Evolutionary conservation across 2,888 invertebrate species (phyloP).

Genomic region (Artemia sp.): DNA sequence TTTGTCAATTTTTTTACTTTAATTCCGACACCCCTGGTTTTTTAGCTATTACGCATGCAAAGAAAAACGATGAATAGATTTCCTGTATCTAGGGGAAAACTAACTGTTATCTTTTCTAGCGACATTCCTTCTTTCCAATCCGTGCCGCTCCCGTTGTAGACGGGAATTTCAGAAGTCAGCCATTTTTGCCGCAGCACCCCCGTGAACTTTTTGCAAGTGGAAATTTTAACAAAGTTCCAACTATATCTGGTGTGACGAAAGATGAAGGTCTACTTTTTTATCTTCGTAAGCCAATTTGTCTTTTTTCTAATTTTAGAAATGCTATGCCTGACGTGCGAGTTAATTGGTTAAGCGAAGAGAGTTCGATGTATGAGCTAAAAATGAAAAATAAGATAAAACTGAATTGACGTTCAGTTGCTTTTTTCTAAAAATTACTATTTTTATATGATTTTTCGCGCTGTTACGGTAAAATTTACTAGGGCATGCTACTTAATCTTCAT

Average conservation of each 20-base stretch:
- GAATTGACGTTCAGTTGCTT: background rate
- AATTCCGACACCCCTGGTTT: no score
- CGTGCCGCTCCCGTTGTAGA: constrained; percentile 26
- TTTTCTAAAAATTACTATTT: no score
- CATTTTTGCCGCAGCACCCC: constrained; percentile 26
- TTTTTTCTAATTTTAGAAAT: background rate
- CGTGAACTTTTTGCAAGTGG: constrained; percentile 25
- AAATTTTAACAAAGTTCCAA: constrained; percentile 26
- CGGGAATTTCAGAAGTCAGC: constrained; percentile 24
- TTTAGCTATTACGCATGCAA: no score
- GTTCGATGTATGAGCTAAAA: no score
- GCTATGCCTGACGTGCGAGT: no score
- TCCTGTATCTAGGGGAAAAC: no score
- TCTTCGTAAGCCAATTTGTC: background rate
- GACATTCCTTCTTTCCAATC: constrained; percentile 24
- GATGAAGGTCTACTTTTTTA: constrained; percentile 25
- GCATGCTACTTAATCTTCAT: no score
- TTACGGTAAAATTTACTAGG: no score
- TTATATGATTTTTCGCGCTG: no score
- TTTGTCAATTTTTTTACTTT: no score
- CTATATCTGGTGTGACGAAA: constrained; percentile 25
- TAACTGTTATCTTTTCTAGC: constrained; percentile 16
- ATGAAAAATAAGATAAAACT: background rate
- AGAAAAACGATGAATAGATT: no score
- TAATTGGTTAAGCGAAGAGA: no score